Base-by-base conservation (phyloP, 2,113 vertebrate species). In the Daubentonia madagascariensis region DNA sequence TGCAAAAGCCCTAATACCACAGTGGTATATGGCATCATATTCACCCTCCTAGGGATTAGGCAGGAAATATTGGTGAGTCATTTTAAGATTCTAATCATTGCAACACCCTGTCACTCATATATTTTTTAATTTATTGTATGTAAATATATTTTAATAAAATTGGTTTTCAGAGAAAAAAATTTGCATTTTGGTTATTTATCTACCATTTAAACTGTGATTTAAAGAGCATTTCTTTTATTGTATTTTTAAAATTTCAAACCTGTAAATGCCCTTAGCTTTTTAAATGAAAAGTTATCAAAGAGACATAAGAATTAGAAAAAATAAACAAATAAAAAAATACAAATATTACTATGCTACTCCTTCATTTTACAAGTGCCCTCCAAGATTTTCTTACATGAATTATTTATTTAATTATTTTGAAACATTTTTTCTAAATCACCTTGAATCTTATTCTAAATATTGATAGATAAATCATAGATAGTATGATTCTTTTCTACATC, bases 301-400 rank as follows among this genome's bases (percentile, higher is more conserved):
- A 57, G 54, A 57, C 54, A 57, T 57, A 57, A 57, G 54, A n/a
- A n/a, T n/a, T 57, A 57, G 54, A 8, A 57, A 57, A 57, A 57
- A 57, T 57, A 7, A 22, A 57, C 6, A 57, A 57, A 57, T 22
- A 52, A 17, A 54, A 16, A 22, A 57, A 8, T 23, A 9, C 43
- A 85, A 59, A 22, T 6, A 13, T n/a, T n/a, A 68, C 20, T n/a
- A 1, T 76, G 45, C 37, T 65, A 25, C 14, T 28, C 17, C 22
- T 43, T 14, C 9, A 7, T 45, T 37, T 3, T 54, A 43, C 23
- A 52, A 4, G 3, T 48, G 32, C 6, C 8, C 1, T 6, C 5
- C 12, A 87, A 95, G 5, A 63, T 61, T 61, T 84, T 54, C 61
- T 70, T 54, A 5, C 1, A 54, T 68, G 32, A 37, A 84, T 10